Evolutionary conservation across 2,888 invertebrate genomes (phyloP).

Genomic region (Trypoxylon attenuatum): DNA sequence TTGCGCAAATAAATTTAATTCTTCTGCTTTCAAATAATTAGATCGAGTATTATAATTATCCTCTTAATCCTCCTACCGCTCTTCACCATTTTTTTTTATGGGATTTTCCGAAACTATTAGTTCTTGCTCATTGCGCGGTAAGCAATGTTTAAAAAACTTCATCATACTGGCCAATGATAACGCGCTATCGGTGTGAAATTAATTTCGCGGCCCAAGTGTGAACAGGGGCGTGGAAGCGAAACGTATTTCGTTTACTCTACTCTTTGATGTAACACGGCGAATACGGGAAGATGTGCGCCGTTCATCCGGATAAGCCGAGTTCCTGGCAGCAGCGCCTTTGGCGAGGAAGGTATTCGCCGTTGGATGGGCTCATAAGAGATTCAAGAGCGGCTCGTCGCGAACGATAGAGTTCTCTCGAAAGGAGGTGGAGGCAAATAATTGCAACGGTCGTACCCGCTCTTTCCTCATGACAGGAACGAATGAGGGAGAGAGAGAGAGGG

Average conservation of each 20-base stretch:
- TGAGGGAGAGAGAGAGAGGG: background rate
- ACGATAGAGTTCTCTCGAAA: slow-evolving; percentile 46
- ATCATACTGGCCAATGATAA: too few relatives aligned
- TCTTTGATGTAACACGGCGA: slow-evolving; percentile 9
- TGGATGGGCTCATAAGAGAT: slow-evolving; percentile 42
- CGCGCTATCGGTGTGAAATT: slow-evolving; percentile 6
- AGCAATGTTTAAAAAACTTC: too few relatives aligned
- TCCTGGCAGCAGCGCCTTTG: slow-evolving; percentile 39
- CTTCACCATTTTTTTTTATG: too few relatives aligned
- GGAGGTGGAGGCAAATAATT: slow-evolving; percentile 51
- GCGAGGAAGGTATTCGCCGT: slow-evolving; percentile 38
- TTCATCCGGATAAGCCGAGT: slow-evolving; percentile 44
- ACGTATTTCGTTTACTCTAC: slow-evolving; percentile 6
- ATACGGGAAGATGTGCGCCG: slow-evolving; percentile 23
- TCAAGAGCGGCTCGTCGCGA: slow-evolving; percentile 43
- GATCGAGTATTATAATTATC: too few relatives aligned
- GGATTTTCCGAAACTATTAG: too few relatives aligned
- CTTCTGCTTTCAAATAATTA: too few relatives aligned
- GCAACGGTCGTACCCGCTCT: slow-evolving; percentile 49
- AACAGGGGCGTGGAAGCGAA: slow-evolving; percentile 1
- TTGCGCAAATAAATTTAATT: background rate
- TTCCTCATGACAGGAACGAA: too few relatives aligned
- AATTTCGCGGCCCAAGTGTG: slow-evolving; percentile 16
- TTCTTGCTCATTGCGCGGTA: too few relatives aligned
- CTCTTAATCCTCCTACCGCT: too few relatives aligned